Evolutionary conservation across 1,140 invertebrate genomes (phyloP), one percentile per base, ranked within the genome.

Genomic region (Telenomus remus): DNA sequence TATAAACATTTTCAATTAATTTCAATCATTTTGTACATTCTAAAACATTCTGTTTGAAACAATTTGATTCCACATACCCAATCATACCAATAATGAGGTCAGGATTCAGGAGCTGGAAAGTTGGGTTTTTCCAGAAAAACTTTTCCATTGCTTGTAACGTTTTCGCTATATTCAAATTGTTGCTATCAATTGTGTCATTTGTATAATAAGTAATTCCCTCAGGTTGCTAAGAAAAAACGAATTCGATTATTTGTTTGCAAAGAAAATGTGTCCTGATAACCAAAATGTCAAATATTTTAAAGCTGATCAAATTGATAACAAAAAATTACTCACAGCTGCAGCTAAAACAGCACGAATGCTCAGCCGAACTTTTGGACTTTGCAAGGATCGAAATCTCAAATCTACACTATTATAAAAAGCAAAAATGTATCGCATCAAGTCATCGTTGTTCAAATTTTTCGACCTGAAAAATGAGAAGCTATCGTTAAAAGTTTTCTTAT

Each of bases 401-500:
- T 65, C 61, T 14, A 65, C 61, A 1, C 34, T 9, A 15, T 65
- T 65, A 19, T 56, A 65, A 27, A 56, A 9, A 2, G 51, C 61
- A 14, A 48, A 49, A 15, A 65, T 5, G 46, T 65, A 65, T 56
- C 42, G 55, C 3, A 65, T 43, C 2, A 65, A 10, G 34, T 55
- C 51, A 6, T 2, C 14, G 4, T 27, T 48, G n/a, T 65, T 35
- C 4, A 42, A 43, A n/a, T 64, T 39, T n/a, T 53, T 19, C 9
- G 1, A 0, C 13, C 59, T 61, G 11, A 34, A 61, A 61, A 50
- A 0, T 39, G n/a, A 4, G 19, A 27, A 27, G 1, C 19, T 39
- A 39, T 39, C n/a, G n/a, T n/a, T n/a, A n/a, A n/a, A n/a, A n/a
- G n/a, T n/a, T n/a, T n/a, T n/a, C n/a, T n/a, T n/a, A n/a, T 39